Evolutionary conservation across 2,888 invertebrate genomes (phyloP), one percentile per base, ranked within the genome.

Genomic region (Phasia obesa): DNA sequence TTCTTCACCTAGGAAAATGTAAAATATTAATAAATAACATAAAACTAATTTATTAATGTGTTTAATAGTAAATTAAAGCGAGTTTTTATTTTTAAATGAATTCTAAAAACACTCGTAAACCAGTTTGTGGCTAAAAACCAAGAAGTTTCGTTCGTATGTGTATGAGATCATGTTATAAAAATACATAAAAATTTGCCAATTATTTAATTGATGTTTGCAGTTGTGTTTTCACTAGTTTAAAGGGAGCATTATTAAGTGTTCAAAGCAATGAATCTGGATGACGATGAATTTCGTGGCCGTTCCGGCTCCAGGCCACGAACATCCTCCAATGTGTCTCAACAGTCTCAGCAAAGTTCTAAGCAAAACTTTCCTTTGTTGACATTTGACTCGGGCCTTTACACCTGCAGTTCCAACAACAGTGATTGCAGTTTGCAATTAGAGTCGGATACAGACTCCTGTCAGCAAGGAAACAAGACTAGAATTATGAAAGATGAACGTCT

Each of bases 401-500:
- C 84, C 9, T 76, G 59, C 62, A 84, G 85, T 38, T 85, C 85
- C 9, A 84, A 84, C 35, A 70, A 53, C 0, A 86, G 85, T 35
- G 84, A 84, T 11, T 69, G 73, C 2, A 57, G 75, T 9, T 62
- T 74, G 15, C 76, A 51, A 3, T 35, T 83, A 6, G 84, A 84
- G 27, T 69, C 74, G 2, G 84, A 85, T 42, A 59, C 80, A 15
- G 81, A 84, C n/a, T 69, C 35, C 2, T 21, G 31, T 3, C 31
- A 31, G 1, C 38, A 59, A 44, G 67, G 53, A n/a, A 38, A 44
- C 13, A 79, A 75, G 35, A 9, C 4, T 1, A 42, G 5, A 11
- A 15, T 0, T 0, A 13, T 17, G 11, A 86, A 86, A 21, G 85
- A 85, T 27, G 86, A 88, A 13, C 85, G 88, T 2, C 78, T 90